Percentiles rank a stretch among this genome's conserved stretches.
These are phyloP conservation scores for Thamnophis sirtalis DNA, from an alignment of 2,113 vertebrate species.

Conservation along the genomic window DNA sequence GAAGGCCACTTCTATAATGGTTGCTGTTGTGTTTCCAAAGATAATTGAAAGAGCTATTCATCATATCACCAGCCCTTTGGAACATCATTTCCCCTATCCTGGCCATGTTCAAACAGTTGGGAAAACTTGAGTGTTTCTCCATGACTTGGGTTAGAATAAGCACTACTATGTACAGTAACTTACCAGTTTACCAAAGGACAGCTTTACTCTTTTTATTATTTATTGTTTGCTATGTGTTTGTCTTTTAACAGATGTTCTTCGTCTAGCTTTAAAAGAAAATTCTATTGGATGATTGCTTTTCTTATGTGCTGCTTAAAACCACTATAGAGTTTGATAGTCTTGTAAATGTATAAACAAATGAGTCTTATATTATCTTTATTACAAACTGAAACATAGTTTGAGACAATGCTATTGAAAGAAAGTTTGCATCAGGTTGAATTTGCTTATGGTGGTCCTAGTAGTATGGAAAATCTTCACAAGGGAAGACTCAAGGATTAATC, in stretches of 20 bases:
- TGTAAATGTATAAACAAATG: neutral
- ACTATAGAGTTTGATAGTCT: neutral
- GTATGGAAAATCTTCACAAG: constrained; percentile 50
- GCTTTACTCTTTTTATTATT: neutral
- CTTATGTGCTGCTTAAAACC: neutral
- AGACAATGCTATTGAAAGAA: neutral
- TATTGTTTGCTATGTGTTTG: neutral
- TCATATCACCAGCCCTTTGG: neutral
- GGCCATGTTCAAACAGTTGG: neutral
- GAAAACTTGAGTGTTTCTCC: neutral
- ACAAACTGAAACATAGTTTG: neutral
- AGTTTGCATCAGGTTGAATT: neutral
- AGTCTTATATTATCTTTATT: neutral
- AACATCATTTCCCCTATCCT: neutral
- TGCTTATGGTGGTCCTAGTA: constrained; percentile 25
- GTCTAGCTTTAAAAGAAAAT: neutral
- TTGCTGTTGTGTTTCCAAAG: neutral
- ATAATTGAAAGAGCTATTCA: neutral
- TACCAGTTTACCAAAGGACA: neutral
- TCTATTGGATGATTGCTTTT: neutral
- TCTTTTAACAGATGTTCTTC: neutral
- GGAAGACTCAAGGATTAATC: constrained; percentile 46
- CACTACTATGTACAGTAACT: neutral
- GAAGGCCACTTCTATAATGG: neutral
- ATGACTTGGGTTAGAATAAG: neutral